Evolutionary conservation across 1,140 invertebrate genomes (phyloP), one percentile per base, ranked within the genome.

Genomic region (Bombus waltoni): DNA sequence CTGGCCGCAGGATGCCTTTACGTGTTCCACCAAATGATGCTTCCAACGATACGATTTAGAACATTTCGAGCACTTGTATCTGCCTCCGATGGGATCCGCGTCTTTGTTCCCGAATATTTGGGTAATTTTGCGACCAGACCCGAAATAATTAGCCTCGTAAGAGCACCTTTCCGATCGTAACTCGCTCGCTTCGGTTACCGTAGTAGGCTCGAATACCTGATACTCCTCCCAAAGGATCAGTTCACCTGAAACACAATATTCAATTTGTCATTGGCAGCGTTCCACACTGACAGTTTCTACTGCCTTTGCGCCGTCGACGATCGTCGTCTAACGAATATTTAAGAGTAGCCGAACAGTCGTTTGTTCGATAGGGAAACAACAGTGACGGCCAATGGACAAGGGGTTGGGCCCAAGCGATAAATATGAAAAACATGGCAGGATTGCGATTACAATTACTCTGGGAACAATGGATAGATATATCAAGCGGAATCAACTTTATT

Each of bases 1-100:
- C 72, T 92, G 92, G 25, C 93, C 95, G 86, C 95, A 96, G 68
- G 95, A 95, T 22, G 93, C 94, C 53, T 94, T 95, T 77, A 95
- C 85, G 83, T 96, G 96, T 42, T 95, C 94, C 35, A 93, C 91
- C 42, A 96, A 85, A 57, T 95, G 94, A 38, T 94, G 93, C 66
- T 94, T 94, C 83, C 94, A 94, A 11, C 93, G 93, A 84, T 96
- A 96, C 4, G 91, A 90, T 15, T 95, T 94, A 10, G 91, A 92
- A 76, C 95, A 96, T 42, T 93, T 94, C 40, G 90, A 89, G 40
- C 94, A 95, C 15, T 91, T 90, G 76, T 89, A 93, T 65, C 91
- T 91, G 2, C 79, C 73, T 40, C 40, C 47, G 8, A 79, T 66
- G 0, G 80, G 80, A 6, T 71, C 79, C 22, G 25, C 8, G 47